These are phyloP conservation scores for Pao palembangensis DNA, from an alignment of 2,113 vertebrate species.

Conservation along the genomic window DNA sequence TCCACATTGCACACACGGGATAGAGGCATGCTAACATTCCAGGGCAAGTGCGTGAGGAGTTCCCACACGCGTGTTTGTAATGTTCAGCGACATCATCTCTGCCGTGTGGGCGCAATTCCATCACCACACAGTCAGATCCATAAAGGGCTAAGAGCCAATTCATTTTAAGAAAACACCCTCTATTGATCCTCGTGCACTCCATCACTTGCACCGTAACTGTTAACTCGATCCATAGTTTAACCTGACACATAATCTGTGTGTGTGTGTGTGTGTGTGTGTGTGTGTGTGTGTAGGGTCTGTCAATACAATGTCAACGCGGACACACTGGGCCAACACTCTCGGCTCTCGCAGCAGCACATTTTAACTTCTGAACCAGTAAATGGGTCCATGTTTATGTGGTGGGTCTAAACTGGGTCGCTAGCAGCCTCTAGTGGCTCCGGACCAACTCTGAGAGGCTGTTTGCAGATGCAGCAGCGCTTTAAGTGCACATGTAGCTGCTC, in stretches of 20 bases:
- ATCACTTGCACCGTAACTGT: slow-evolving; percentile 66
- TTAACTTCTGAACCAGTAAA: slow-evolving; percentile 25
- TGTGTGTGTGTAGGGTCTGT: slow-evolving; percentile 16
- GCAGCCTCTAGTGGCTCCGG: slow-evolving; percentile 69
- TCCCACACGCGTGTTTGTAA: slow-evolving; percentile 15
- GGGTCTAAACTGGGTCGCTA: slow-evolving; percentile 60
- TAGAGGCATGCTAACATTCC: neutral
- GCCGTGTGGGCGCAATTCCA: slow-evolving; percentile 50
- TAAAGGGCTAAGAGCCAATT: slow-evolving; percentile 71
- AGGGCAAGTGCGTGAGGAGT: neutral
- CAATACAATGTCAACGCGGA: slow-evolving; percentile 32
- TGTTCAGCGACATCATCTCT: slow-evolving; percentile 57
- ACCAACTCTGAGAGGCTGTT: slow-evolving; percentile 24
- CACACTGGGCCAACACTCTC: neutral
- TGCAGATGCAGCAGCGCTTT: slow-evolving; percentile 21
- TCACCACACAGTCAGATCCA: slow-evolving; percentile 65
- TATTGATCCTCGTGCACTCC: slow-evolving; percentile 68
- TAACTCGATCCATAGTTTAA: slow-evolving; percentile 60
- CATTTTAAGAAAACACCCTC: slow-evolving; percentile 70
- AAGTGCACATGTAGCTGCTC: slow-evolving; percentile 2
- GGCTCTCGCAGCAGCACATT: neutral
- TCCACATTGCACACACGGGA: neutral
- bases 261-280: slow-evolving; percentile 13
- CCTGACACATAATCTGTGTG: slow-evolving; percentile 60
- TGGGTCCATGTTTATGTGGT: slow-evolving; percentile 24